Evolutionary conservation across 2,797 vertebrate species (phyloP).

Genomic region (Petrocephalus sullivani): DNA sequence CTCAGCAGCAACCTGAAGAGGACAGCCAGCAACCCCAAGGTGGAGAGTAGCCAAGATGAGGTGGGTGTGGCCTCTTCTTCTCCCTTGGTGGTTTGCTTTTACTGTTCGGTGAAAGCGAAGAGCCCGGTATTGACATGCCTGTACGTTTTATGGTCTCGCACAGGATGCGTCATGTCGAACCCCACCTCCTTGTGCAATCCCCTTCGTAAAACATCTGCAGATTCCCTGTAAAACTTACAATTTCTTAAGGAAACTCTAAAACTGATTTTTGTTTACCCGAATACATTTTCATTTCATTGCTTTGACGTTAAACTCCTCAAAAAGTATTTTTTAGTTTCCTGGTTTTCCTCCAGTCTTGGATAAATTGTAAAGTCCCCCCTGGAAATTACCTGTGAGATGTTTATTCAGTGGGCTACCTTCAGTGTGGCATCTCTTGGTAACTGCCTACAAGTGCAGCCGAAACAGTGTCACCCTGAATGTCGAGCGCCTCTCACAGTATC

Average conservation of each 20-base stretch:
- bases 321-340: background rate
- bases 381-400: background rate
- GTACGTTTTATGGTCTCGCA: background rate
- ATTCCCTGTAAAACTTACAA: background rate
- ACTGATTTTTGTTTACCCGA: background rate
- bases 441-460: background rate
- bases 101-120: background rate
- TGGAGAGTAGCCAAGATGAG: constrained; percentile 88
- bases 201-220: background rate
- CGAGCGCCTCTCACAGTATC: background rate
- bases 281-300: background rate
- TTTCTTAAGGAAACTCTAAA: background rate
- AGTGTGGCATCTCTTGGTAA: background rate
- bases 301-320: background rate
- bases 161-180: background rate
- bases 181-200: background rate
- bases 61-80: constrained; percentile 54
- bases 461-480: background rate
- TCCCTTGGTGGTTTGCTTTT: background rate
- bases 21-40: constrained; percentile 92
- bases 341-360: background rate
- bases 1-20: constrained; percentile 91
- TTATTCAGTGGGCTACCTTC: background rate
- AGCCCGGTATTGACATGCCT: background rate
- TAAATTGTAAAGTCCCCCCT: background rate